Percentiles rank a stretch among this genome's conserved stretches.
These are phyloP conservation scores for Biston stratarius DNA, from an alignment of 2,888 invertebrate species.

Conservation along the genomic window DNA sequence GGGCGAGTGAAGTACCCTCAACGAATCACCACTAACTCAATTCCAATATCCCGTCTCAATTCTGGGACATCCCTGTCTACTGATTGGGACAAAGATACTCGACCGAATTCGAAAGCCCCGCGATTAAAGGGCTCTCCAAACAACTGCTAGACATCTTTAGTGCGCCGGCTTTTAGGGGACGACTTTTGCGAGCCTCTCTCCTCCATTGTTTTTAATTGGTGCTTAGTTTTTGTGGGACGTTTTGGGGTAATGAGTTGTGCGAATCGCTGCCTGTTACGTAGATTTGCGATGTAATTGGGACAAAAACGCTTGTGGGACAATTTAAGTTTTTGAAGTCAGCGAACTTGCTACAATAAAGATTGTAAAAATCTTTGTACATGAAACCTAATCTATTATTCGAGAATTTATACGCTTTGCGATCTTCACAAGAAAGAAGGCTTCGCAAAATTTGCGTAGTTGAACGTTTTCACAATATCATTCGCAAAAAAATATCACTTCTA, in stretches of 20 bases:
- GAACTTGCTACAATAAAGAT: constrained; percentile 16
- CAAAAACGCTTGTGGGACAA: constrained; percentile 26
- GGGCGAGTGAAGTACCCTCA: constrained; percentile 42
- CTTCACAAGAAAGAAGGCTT: too few species aligned
- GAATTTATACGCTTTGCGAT: background rate
- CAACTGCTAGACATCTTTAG: constrained; percentile 55
- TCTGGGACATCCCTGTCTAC: constrained; percentile 48
- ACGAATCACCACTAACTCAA: constrained; percentile 66
- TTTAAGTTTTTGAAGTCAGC: constrained; percentile 21
- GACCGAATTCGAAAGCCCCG: constrained; percentile 65
- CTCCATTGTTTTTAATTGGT: constrained; percentile 74
- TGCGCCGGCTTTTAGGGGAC: constrained; percentile 49
- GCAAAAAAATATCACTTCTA: too few species aligned
- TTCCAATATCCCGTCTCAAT: constrained; percentile 77
- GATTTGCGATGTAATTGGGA: constrained; percentile 34
- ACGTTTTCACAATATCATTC: too few species aligned
- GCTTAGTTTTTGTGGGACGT: constrained; percentile 65
- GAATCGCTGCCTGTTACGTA: constrained; percentile 30
- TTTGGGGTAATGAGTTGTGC: constrained; percentile 62
- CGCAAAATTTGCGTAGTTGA: too few species aligned
- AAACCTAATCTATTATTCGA: background rate
- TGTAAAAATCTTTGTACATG: constrained; percentile 4
- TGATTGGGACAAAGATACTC: constrained; percentile 54
- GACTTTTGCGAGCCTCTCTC: constrained; percentile 56
- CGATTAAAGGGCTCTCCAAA: constrained; percentile 57